Evolutionary conservation across 2,888 invertebrate genomes (phyloP).

Genomic region (Cerceris ruficornis): DNA sequence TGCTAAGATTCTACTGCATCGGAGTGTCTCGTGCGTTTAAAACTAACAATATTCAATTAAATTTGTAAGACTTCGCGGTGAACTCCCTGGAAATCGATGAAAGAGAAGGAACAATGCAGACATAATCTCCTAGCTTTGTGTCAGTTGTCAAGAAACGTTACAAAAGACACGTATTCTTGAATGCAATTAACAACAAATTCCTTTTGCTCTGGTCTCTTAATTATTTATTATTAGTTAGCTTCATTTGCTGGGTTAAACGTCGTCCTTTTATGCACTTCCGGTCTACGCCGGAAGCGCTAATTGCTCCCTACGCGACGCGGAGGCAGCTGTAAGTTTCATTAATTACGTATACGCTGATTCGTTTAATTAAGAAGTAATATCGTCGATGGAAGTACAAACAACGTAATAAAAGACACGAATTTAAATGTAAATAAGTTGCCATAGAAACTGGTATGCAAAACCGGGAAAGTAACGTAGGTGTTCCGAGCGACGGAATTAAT

Average conservation of each 20-base stretch:
- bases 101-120: neutral
- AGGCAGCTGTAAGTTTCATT: constrained; percentile 22
- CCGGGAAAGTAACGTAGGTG: no score
- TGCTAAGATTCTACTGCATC: neutral
- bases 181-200: neutral
- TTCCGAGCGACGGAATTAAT: no score
- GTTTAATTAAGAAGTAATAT: constrained; percentile 12
- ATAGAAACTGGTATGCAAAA: no score
- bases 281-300: constrained; percentile 16
- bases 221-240: neutral
- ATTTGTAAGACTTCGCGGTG: constrained; percentile 18
- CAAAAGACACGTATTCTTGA: neutral
- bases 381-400: neutral
- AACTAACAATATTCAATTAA: constrained; percentile 20
- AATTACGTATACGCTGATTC: constrained; percentile 11
- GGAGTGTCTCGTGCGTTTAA: neutral
- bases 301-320: constrained; percentile 9
- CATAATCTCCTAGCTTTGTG: neutral
- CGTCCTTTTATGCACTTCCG: constrained; percentile 10
- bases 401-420: neutral
- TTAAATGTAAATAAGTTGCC: no score
- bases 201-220: neutral
- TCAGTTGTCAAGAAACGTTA: neutral
- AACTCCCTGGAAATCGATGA: constrained; percentile 7
- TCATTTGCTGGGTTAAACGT: neutral